Evolutionary conservation across 2,113 vertebrate genomes (phyloP).

Genomic region (Neogale vison): DNA sequence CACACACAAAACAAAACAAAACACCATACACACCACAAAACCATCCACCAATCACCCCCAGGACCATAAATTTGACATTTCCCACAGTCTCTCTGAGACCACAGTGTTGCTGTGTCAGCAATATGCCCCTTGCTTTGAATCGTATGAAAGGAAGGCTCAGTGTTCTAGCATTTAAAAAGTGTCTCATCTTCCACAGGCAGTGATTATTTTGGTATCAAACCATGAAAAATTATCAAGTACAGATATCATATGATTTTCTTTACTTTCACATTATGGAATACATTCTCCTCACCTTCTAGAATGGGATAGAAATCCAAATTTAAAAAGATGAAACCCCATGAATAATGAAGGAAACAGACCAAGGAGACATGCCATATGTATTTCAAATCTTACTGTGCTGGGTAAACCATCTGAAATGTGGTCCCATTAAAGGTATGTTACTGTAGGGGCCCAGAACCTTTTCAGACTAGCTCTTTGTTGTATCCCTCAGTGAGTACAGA

Average conservation of each 20-base stretch:
- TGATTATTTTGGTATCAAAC: constrained; percentile 23
- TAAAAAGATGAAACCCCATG: constrained; percentile 20
- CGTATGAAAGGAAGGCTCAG: constrained; percentile 82
- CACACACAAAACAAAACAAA: constrained; percentile 76
- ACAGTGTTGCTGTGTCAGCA: constrained; percentile 86
- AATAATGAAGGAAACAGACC: constrained; percentile 29
- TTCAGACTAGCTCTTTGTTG: background rate
- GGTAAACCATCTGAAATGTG: background rate
- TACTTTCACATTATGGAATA: background rate
- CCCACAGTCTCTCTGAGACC: constrained; percentile 88
- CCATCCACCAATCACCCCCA: constrained; percentile 85
- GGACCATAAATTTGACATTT: constrained; percentile 92
- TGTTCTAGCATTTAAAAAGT: constrained; percentile 75
- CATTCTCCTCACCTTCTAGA: constrained; percentile 1
- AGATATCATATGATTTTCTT: background rate
- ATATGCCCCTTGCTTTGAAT: constrained; percentile 73
- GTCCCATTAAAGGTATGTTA: background rate
- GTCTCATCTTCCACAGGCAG: constrained; percentile 29
- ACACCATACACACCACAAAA: constrained; percentile 74
- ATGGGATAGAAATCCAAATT: background rate
- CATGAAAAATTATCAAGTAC: constrained; percentile 12
- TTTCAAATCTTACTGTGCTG: background rate
- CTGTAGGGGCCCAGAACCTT: background rate
- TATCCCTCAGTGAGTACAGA: background rate
- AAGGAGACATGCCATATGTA: background rate